phyloP scores from a whole-genome alignment of 2,113 vertebrate genomes.

The Microtus pennsylvanicus region DNA sequence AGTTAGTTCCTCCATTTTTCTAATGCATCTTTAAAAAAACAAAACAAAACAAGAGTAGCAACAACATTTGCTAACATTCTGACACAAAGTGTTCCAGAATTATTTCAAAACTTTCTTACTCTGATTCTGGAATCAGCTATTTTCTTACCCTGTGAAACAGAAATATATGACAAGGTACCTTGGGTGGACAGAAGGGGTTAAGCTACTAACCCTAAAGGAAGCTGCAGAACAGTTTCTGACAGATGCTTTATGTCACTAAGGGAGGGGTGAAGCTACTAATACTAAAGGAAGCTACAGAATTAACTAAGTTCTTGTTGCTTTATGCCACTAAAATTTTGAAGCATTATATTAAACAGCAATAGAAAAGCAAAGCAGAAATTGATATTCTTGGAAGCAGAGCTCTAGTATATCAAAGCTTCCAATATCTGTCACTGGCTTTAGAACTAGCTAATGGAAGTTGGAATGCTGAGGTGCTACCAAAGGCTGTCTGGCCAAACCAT shows the following conservation, averaged over 20 bases:
- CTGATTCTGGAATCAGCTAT: slow-evolving; percentile 17
- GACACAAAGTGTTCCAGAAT: slow-evolving; percentile 46
- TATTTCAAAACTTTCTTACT: slow-evolving; percentile 34
- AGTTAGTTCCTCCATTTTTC: neutral
- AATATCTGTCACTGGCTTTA: slow-evolving; percentile 4
- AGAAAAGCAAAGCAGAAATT: slow-evolving; percentile 34
- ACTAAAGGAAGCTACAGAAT: neutral
- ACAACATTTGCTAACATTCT: slow-evolving; percentile 35
- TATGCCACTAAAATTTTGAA: neutral
- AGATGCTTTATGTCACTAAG: neutral
- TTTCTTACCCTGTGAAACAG: slow-evolving; percentile 14
- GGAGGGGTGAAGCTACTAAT: neutral
- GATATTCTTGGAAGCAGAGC: neutral
- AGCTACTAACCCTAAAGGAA: neutral
- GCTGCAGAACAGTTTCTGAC: neutral
- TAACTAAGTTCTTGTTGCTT: neutral
- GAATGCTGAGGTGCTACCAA: neutral
- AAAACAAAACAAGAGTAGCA: too few species aligned
- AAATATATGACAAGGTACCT: slow-evolving; percentile 32
- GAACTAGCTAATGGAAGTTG: neutral
- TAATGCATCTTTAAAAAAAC: neutral
- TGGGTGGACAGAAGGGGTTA: neutral
- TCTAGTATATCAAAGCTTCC: slow-evolving; percentile 15
- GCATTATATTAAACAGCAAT: neutral
- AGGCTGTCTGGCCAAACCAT: neutral